Base-by-base conservation (phyloP, 2,888 invertebrate genomes). In the Nebria brevicollis region DNA sequence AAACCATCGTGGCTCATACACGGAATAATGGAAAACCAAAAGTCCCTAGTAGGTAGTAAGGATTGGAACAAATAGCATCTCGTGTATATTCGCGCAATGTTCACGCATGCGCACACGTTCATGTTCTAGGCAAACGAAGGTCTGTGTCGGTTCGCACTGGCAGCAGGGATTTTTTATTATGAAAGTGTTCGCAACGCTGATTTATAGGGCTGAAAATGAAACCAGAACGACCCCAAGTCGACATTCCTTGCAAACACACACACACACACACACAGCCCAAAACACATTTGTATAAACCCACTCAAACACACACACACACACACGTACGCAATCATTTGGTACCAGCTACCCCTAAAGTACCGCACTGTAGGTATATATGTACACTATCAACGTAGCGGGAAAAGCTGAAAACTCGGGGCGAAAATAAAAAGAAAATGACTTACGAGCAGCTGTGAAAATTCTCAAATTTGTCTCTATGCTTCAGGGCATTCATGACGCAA, bases 161-260 rank as follows among this genome's bases (percentile, higher is more conserved):
- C 25, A 13, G 42, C 68, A 43, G 77, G 25, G 77, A 68, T 70
- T 77, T 77, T 72, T 77, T 77, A 34, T 34, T 77, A 77, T 77
- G 42, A 77, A 77, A 77, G 77, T 64, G 66, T 70, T 70, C 70
- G 42, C 26, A 64, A 42, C 70, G 77, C 77, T 77, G 77, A 77
- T 77, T 77, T 77, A 77, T 77, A 70, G 70, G 77, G 43, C 43
- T 34, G 70, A 70, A 77, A 77, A 77, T 77, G 77, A 77, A 77
- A 77, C 26, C 66, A 26, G 65, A 42, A 43, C 43, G 34, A 77
- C 76, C 76, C 76, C 66, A 76, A 25, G 20, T 42, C 43, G 26
- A 64, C 75, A 43, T 64, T 75, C 64, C 54, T 64, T 15, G 75
- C 75, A 13, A 43, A 25, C 65, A 75, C 54, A 43, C 75, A 74